Conservation (phyloP, 2,888 invertebrate species). For the Archips crataeganus region DNA sequence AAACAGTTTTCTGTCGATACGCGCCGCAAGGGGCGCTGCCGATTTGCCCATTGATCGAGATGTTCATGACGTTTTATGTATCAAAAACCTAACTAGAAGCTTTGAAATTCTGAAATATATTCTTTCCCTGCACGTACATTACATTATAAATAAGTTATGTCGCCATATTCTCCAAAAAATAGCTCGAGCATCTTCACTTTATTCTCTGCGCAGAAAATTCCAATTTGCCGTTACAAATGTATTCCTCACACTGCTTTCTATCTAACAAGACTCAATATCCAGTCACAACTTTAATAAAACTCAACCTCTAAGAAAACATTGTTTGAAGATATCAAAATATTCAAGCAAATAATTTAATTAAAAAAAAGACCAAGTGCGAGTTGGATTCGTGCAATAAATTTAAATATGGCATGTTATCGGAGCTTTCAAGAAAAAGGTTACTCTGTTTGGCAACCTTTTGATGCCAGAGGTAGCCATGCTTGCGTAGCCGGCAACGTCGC, state of each 20-base stretch:
- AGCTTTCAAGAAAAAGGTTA: too few species aligned
- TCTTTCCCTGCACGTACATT: too few species aligned
- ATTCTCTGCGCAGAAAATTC: background rate
- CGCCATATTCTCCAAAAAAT: background rate
- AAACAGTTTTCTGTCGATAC: too few species aligned
- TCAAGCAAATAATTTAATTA: background rate
- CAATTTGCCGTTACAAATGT: constrained; percentile 16
- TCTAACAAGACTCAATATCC: background rate
- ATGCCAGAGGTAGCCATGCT: too few species aligned
- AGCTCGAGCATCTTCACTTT: background rate
- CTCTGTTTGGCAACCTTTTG: too few species aligned
- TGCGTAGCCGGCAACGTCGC: too few species aligned
- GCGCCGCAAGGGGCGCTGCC: too few species aligned
- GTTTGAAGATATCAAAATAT: background rate
- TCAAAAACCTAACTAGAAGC: too few species aligned
- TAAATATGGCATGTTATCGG: too few species aligned
- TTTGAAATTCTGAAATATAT: too few species aligned
- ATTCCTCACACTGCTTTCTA: background rate
- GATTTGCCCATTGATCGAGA: too few species aligned
- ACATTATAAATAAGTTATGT: background rate
- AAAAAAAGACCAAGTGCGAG: background rate
- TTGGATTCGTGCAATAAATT: background rate
- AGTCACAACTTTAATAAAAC: constrained; percentile 1
- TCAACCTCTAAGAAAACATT: background rate
- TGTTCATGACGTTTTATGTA: too few species aligned